A percentile compares a stretch with the other conserved stretches of the same genome.
phyloP scores from a whole-genome alignment of 2,888 invertebrate genomes.

The Peribatodes rhomboidaria region DNA sequence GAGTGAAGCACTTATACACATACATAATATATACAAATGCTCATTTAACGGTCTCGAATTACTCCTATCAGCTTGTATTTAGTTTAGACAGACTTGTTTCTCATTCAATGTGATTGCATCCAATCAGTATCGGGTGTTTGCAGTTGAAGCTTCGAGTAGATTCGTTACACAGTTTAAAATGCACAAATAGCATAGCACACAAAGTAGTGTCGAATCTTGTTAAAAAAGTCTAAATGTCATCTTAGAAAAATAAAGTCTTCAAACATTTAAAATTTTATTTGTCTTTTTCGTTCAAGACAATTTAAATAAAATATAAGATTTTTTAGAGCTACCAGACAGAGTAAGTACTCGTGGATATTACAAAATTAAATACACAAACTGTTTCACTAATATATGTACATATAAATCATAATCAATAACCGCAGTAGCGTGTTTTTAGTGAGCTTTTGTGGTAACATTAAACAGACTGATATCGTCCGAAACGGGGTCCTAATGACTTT shows the following conservation, averaged over 20 bases:
- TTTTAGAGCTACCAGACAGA: background rate
- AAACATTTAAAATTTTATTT: too few species aligned
- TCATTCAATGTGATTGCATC: conserved; percentile 41
- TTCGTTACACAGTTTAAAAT: background rate
- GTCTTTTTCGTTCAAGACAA: too few species aligned
- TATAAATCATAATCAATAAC: conserved; percentile 23
- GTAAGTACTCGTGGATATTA: background rate
- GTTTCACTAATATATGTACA: background rate
- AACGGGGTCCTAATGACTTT: conserved; percentile 67
- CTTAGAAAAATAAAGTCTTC: too few species aligned
- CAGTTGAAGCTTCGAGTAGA: conserved; percentile 1
- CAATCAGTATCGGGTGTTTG: conserved; percentile 46
- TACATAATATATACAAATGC: conserved; percentile 9
- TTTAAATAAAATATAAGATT: too few species aligned
- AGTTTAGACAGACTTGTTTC: conserved; percentile 33
- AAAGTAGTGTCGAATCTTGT: too few species aligned
- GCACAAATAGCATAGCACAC: too few species aligned
- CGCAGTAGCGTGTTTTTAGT: conserved; percentile 45
- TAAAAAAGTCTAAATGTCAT: too few species aligned
- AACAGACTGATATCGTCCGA: conserved; percentile 60
- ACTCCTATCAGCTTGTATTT: conserved; percentile 39
- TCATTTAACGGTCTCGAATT: conserved; percentile 43
- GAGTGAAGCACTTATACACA: too few species aligned
- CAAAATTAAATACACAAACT: background rate
- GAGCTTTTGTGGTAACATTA: conserved; percentile 51